Percentiles rank a stretch among this genome's conserved stretches.
Evolutionary conservation across 2,888 invertebrate species (phyloP).

Genomic region (Sturmia bella): DNA sequence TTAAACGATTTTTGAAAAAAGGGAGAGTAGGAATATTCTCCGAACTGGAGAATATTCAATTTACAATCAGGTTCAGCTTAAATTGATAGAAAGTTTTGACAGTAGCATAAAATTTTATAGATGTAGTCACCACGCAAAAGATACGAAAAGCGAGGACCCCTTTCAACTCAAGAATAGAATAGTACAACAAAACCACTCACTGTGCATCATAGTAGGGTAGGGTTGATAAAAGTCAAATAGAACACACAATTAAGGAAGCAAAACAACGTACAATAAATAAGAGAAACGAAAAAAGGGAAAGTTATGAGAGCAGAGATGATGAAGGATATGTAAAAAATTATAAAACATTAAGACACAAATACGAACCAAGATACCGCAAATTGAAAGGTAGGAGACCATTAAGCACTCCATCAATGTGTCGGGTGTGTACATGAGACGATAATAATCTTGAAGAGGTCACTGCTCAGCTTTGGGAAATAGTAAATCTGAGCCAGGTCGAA

Average conservation of each 20-base stretch:
- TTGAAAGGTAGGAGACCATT: too few species aligned
- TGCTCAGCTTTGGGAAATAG: too few species aligned
- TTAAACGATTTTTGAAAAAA: not conserved
- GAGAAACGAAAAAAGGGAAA: not conserved
- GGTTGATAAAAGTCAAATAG: not conserved
- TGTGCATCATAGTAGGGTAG: not conserved
- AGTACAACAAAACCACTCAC: too few species aligned
- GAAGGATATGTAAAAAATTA: not conserved
- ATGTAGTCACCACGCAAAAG: constrained; percentile 14
- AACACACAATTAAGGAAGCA: not conserved
- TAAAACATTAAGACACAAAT: too few species aligned
- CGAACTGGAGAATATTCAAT: not conserved
- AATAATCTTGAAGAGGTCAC: too few species aligned
- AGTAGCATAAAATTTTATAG: constrained; percentile 21
- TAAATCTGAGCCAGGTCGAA: too few species aligned
- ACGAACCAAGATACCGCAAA: too few species aligned
- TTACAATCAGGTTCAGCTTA: constrained; percentile 17
- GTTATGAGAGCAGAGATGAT: not conserved
- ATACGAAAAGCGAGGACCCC: constrained; percentile 18
- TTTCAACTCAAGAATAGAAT: too few species aligned
- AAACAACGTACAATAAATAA: not conserved
- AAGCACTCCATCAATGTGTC: too few species aligned
- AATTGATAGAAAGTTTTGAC: constrained; percentile 16
- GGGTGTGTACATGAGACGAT: too few species aligned
- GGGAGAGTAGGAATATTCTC: constrained; percentile 1